Conservation (phyloP, 1,140 invertebrate species). For the Aphis craccivora region DNA sequence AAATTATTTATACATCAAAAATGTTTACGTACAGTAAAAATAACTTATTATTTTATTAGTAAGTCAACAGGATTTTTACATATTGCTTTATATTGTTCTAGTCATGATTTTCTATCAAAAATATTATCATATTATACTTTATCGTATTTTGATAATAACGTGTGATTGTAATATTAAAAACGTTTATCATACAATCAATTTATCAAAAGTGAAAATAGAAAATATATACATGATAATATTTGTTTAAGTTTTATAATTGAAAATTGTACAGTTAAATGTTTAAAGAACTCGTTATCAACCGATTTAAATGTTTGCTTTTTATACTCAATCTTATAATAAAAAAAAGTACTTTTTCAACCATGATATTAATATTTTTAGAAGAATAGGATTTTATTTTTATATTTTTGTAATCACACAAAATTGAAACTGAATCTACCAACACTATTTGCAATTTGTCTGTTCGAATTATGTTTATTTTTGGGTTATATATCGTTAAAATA, state of each 20-base stretch:
- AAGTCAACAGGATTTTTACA: not conserved
- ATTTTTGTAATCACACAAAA: not conserved
- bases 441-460: not conserved
- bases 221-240: not conserved
- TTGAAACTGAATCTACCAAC: too few relatives aligned
- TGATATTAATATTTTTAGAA: not conserved
- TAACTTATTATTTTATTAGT: not conserved
- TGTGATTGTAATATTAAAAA: not conserved
- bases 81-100: not conserved
- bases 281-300: not conserved
- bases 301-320: not conserved
- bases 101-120: not conserved
- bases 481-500: not conserved
- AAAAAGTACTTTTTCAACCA: not conserved
- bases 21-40: not conserved
- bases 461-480: not conserved
- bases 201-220: not conserved
- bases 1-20: not conserved
- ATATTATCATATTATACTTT: not conserved
- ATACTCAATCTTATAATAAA: not conserved
- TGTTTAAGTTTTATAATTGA: not conserved
- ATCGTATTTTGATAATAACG: not conserved
- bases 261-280: not conserved
- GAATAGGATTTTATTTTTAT: not conserved
- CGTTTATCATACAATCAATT: not conserved